Evolutionary conservation across 2,797 vertebrate species (phyloP).

Genomic region (Bryconaethiops microstoma): DNA sequence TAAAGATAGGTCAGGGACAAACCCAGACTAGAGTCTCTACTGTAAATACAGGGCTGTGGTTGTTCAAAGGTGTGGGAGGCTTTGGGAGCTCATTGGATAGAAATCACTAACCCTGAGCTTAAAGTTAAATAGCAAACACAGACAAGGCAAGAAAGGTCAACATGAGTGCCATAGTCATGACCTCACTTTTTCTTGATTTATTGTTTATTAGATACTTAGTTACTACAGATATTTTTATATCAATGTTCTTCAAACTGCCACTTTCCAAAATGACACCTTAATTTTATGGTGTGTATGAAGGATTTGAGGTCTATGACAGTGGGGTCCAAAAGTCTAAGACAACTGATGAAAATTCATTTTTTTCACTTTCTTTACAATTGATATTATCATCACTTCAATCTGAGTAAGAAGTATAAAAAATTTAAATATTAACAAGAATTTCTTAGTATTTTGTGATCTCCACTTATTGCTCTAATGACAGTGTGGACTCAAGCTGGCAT

Average conservation of each 20-base stretch:
- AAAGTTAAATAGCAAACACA: slow-evolving; percentile 68
- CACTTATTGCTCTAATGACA: too few species aligned
- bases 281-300: too few species aligned
- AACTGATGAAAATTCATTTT: too few species aligned
- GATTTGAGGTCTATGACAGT: too few species aligned
- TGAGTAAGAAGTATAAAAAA: too few species aligned
- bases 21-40: slow-evolving; percentile 59
- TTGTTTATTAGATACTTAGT: slow-evolving; percentile 11
- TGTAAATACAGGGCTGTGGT: slow-evolving; percentile 68
- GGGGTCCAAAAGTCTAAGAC: too few species aligned
- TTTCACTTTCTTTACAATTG: too few species aligned
- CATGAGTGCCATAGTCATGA: neutral
- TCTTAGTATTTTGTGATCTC: too few species aligned
- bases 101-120: slow-evolving; percentile 61
- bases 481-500: too few species aligned
- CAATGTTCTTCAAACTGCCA: too few species aligned
- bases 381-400: too few species aligned
- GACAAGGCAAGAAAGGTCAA: slow-evolving; percentile 2
- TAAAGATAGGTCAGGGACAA: slow-evolving; percentile 65
- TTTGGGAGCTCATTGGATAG: slow-evolving; percentile 63
- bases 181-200: neutral
- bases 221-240: slow-evolving; percentile 30
- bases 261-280: neutral
- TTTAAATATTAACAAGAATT: too few species aligned
- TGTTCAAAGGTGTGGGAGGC: slow-evolving; percentile 70